These are phyloP conservation scores for Epizoanthus rinbou DNA, from an alignment of 92 coral and sea anemone genomes.

Conservation along the genomic window DNA sequence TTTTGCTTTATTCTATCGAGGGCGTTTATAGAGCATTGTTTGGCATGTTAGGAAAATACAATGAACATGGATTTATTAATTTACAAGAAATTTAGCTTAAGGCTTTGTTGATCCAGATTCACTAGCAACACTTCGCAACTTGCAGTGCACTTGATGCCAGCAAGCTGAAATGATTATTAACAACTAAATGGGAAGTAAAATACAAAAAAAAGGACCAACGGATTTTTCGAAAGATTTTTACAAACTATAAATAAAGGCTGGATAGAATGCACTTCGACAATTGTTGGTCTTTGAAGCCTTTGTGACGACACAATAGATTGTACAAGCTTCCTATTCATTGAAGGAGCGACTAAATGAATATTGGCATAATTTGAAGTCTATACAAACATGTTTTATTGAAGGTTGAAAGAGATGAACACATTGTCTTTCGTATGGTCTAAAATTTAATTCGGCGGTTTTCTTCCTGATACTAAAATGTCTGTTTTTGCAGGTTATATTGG, in stretches of 20 bases:
- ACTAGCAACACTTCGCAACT: neutral
- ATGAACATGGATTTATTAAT: slow-evolving; percentile 56
- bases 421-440: slow-evolving; percentile 55
- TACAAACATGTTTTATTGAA: slow-evolving; percentile 56
- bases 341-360: slow-evolving; percentile 40
- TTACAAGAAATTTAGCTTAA: slow-evolving; percentile 49
- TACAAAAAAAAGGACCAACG: neutral
- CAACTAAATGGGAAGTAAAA: neutral
- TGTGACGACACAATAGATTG: slow-evolving; percentile 24
- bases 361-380: slow-evolving; percentile 71
- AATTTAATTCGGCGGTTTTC: slow-evolving; percentile 57
- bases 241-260: neutral
- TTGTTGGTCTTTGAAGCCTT: slow-evolving; percentile 13
- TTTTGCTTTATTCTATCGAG: slow-evolving; percentile 65
- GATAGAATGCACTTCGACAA: neutral
- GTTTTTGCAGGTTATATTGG: neutral
- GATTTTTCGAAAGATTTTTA: neutral
- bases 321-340: slow-evolving; percentile 49
- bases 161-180: neutral
- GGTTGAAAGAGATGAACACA: slow-evolving; percentile 44
- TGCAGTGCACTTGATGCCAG: neutral
- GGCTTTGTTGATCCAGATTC: slow-evolving; percentile 46
- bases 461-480: slow-evolving; percentile 36
- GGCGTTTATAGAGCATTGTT: slow-evolving; percentile 61
- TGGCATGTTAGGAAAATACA: slow-evolving; percentile 62